Base-by-base conservation (phyloP, 2,888 invertebrate species). In the Netelia melanura region DNA sequence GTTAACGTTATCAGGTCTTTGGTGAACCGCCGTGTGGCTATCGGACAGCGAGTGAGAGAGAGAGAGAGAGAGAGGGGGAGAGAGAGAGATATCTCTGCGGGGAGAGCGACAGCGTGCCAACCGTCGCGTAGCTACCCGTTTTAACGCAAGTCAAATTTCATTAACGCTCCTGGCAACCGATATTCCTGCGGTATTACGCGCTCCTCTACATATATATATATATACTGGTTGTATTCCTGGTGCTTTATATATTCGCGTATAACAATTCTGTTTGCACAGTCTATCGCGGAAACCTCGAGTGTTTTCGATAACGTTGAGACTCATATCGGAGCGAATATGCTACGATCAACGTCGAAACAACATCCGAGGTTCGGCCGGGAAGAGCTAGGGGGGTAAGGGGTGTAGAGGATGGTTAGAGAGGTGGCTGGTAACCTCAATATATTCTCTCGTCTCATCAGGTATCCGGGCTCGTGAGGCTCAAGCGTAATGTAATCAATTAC, bases 111-210 rank as follows among this genome's bases (percentile, higher is more conserved):
- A 76, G 70, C 75, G 43, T 43, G 72, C 84, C 44, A 79, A 79
- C 85, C 70, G 72, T 58, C 21, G 65, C 77, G 75, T 67, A 74
- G 56, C 72, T 67, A 74, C 54, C 44, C 82, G 79, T 82, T 85
- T 85, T 81, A 82, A 85, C 78, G 83, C 61, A 81, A 86, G 85
- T 86, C 86, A 85, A 86, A 86, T 86, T 85, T 78, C 81, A 86
- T 86, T 86, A 86, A 85, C 83, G 85, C 82, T 82, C 75, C 75
- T 79, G 67, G 80, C 85, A 76, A 82, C 81, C 82, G 82, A 85
- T 85, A 85, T 85, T 85, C 82, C 79, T 85, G 85, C 75, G 85
- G 85, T 82, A 65, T 85, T 79, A 85, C 81, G 79, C 76, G 75
- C 52, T 56, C 68, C 23, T 65, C 75, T 77, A 78, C 43, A 62